Evolutionary conservation across 2,888 invertebrate species (phyloP), one percentile per base, ranked within the genome.

Genomic region (Sinotaia quadrata): DNA sequence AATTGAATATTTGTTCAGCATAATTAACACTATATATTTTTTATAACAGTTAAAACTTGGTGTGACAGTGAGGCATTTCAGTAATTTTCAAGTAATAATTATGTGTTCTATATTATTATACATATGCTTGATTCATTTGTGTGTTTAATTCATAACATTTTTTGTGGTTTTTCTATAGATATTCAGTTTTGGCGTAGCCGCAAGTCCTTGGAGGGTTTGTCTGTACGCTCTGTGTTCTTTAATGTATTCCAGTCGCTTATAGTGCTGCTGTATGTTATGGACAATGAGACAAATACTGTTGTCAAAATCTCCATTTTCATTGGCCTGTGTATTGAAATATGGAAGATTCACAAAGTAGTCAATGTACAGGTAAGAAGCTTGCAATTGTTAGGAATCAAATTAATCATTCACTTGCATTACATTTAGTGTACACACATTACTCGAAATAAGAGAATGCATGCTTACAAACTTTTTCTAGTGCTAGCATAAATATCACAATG

Each of bases 171-270:
- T 34, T 52, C 61, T 79, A 29, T 88, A 92, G 93, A 99, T 88
- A 99, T 99, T 84, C 99, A 99, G 89, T 99, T 99, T 88, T 99
- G 99, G 99, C 96, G 97, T 82, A 97, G 97, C 84, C 92, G 98
- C 21, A 96, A 98, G 87, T 96, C 97, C 0, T 90, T 99, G 56
- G 98, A 99, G 89, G 98, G 98, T 12, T 91, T 99, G 47, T 98
- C 98, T 0, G 98, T 99, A 4, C 92, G 98, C 76, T 97, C 88
- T 2, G 98, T 99, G 34, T 97, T 99, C 89, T 99, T 99, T 90
- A 96, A 95, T 84, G 97, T 99, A 5, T 98, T 99, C 89, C 98
- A 99, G 88, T 96, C 98, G 0, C 89, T 97, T 15, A 93, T 99
- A 63, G 98, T 99, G 0, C 89, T 98, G 8, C 91, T 99, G 0